phyloP scores from a whole-genome alignment of 2,113 vertebrate genomes.

The Cervus canadensis region DNA sequence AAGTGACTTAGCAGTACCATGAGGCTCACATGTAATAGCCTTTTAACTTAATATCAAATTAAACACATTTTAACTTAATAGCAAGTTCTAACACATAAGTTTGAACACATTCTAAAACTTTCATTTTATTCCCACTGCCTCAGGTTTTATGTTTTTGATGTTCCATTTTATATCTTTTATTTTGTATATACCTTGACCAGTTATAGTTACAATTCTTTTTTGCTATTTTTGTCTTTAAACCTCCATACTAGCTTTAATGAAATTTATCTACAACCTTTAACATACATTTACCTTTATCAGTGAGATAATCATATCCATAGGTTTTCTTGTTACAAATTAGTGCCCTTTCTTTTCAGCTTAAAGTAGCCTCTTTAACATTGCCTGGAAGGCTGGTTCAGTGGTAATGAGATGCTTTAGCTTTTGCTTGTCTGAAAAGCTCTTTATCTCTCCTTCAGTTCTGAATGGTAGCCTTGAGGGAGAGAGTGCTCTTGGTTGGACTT shows the following conservation, averaged over 20 bases:
- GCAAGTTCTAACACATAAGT: not conserved
- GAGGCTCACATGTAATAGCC: not conserved
- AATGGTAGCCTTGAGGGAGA: not conserved
- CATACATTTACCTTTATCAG: not conserved
- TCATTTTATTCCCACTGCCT: not conserved
- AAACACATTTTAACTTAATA: not conserved
- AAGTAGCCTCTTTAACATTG: not conserved
- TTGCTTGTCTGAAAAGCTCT: not conserved
- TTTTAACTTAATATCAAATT: not conserved
- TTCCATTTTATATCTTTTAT: not conserved
- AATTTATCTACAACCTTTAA: not conserved
- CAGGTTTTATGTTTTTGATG: not conserved
- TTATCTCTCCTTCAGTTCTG: not conserved
- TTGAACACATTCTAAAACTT: not conserved
- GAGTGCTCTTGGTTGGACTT: not conserved
- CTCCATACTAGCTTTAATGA: not conserved
- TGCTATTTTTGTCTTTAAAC: not conserved
- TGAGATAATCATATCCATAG: not conserved
- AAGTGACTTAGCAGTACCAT: not conserved
- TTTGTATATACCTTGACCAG: not conserved
- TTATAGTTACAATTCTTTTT: not conserved
- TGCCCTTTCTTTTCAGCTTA: not conserved
- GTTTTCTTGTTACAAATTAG: not conserved
- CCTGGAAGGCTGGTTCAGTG: not conserved
- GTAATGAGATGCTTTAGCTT: not conserved